Evolutionary conservation across 1,140 invertebrate species (phyloP).

Genomic region (Brachionus rotundiformis): DNA sequence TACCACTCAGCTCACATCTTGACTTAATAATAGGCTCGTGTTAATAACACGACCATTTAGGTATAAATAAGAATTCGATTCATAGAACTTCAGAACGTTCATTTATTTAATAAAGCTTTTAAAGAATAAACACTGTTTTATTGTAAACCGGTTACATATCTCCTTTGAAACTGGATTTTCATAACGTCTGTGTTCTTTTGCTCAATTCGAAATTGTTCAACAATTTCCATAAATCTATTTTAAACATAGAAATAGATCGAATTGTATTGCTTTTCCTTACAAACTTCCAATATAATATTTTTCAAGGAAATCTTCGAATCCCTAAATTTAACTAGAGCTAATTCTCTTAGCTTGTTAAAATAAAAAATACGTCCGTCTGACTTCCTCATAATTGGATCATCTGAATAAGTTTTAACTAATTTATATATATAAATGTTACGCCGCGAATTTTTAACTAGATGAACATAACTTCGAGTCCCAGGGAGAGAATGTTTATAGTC

Average conservation of each 20-base stretch:
- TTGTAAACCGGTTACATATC: too few relatives aligned
- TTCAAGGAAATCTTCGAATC: background rate
- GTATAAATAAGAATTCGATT: too few relatives aligned
- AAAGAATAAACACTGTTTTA: too few relatives aligned
- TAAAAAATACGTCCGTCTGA: background rate
- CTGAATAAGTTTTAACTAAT: background rate
- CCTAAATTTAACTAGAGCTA: background rate
- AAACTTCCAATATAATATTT: background rate
- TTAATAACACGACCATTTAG: too few relatives aligned
- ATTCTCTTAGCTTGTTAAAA: background rate
- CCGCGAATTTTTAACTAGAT: background rate
- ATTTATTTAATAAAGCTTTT: too few relatives aligned
- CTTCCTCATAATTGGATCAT: background rate
- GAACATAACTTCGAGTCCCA: slow-evolving; percentile 8
- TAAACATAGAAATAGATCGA: background rate
- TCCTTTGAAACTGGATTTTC: background rate
- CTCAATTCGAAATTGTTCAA: background rate
- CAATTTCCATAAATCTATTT: background rate
- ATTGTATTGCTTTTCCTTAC: background rate
- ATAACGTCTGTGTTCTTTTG: background rate
- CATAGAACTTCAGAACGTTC: too few relatives aligned
- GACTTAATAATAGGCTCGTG: too few relatives aligned
- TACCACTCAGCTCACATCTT: too few relatives aligned
- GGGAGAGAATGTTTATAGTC: background rate
- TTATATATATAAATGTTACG: background rate